Base-by-base conservation (phyloP, 2,797 vertebrate species). In the Oceanodroma leucorhoa region DNA sequence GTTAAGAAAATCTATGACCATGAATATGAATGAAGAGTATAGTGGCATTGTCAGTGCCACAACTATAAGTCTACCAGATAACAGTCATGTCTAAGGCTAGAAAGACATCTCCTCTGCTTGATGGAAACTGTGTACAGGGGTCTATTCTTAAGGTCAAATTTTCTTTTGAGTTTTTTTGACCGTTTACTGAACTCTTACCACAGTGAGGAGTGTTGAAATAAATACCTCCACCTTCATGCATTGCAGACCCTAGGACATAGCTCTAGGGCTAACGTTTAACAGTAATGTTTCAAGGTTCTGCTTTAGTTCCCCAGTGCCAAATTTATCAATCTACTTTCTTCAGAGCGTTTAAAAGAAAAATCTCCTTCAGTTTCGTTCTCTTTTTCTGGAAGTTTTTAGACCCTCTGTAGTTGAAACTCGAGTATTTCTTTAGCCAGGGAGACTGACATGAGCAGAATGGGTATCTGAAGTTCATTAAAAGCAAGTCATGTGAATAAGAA, bases 401-500 rank as follows among this genome's bases (percentile, higher is more conserved):
- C 4, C 15, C 11, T 50, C 53, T 73, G 20, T 62, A 89, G 36
- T 32, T 90, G 65, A 87, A 95, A 94, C 15, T 55, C 38, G 23
- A 36, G 26, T 53, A 48, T 83, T 90, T 81, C 83, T 64, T 79
- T 48, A 79, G 46, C 30, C 22, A 65, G 26, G 55, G 53, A 91
- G 83, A 85, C 21, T 87, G 80, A 66, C 72, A 64, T 27, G 26
- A 77, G 62, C 34, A 66, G 61, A 89, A 91, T 27, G 45, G 83
- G 54, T 48, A 67, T 78, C 36, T 27, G 14, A 64, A 81, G 82
- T 90, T 94, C 75, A 95, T 97, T 95, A 94, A 96, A 96, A 96
- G 30, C 66, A 86, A 96, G 78, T 82, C 67, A 93, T 83, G 82
- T 89, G 83, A 94, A 92, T 57, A 66, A 79, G 24, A 92, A 65